A percentile compares a stretch with the other conserved stretches of the same genome.
These are phyloP conservation scores for Harmothoe impar DNA, from an alignment of 2,888 invertebrate species.

Conservation along the genomic window DNA sequence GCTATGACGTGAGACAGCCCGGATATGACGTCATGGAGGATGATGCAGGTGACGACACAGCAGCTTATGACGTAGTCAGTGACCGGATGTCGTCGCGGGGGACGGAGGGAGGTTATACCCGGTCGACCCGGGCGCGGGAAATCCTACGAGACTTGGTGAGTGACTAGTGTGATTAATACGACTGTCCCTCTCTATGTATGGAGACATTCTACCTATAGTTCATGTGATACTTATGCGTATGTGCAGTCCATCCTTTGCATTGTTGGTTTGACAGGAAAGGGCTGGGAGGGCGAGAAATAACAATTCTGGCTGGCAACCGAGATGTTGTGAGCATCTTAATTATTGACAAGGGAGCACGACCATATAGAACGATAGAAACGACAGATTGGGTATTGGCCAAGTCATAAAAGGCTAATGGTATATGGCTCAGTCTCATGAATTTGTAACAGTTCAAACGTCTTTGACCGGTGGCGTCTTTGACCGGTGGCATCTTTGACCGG, in stretches of 20 bases:
- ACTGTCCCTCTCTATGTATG: background rate
- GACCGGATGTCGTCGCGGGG: background rate
- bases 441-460: no score
- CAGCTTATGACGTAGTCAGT: background rate
- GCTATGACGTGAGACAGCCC: slow-evolving; percentile 9
- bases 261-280: background rate
- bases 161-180: background rate
- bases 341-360: no score
- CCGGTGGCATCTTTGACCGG: no score
- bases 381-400: no score
- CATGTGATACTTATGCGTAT: background rate
- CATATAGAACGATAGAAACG: no score
- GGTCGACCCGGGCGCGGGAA: background rate
- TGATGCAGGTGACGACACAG: background rate
- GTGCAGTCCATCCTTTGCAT: background rate
- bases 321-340: background rate
- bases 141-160: slow-evolving; percentile 35
- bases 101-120: background rate
- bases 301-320: background rate
- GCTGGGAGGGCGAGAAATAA: background rate
- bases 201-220: background rate
- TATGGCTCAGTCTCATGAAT: no score
- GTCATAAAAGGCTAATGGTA: no score
- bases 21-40: slow-evolving; percentile 24
- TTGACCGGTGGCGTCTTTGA: no score